Percentiles rank a stretch among this genome's conserved stretches.
phyloP scores from a whole-genome alignment of 1,140 invertebrate genomes.

The Campoletis sonorensis region DNA sequence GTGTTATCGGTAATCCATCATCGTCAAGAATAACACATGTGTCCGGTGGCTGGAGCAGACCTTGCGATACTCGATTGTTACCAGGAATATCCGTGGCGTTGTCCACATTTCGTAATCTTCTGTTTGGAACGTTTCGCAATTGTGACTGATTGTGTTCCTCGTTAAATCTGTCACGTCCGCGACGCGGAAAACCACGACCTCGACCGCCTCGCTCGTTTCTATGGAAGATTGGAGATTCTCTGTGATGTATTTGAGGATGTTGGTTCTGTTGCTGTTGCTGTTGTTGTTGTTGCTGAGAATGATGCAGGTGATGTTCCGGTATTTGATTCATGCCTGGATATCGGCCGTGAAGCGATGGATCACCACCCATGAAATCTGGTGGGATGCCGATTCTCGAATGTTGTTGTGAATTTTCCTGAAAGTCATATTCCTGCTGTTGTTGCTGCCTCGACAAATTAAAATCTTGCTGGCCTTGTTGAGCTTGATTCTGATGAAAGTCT shows the following conservation, averaged over 20 bases:
- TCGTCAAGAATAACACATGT: slow-evolving; percentile 64
- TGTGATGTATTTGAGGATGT: slow-evolving; percentile 50
- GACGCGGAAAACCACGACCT: slow-evolving; percentile 62
- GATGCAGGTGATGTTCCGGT: slow-evolving; percentile 56
- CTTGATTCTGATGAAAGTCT: slow-evolving; percentile 58
- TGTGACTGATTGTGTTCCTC: slow-evolving; percentile 65
- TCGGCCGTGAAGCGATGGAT: slow-evolving; percentile 59
- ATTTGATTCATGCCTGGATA: slow-evolving; percentile 53
- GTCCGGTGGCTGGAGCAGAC: slow-evolving; percentile 59
- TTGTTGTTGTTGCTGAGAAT: slow-evolving; percentile 40
- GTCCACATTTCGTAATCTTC: slow-evolving; percentile 17
- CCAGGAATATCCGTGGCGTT: slow-evolving; percentile 16
- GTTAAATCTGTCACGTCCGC: slow-evolving; percentile 62
- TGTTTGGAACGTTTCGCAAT: slow-evolving; percentile 56
- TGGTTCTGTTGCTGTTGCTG: slow-evolving; percentile 37
- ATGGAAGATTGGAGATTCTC: slow-evolving; percentile 63
- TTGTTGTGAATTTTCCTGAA: slow-evolving; percentile 64
- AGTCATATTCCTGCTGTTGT: slow-evolving; percentile 65
- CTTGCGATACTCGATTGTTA: slow-evolving; percentile 51
- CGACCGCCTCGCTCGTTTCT: slow-evolving; percentile 64
- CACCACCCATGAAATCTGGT: slow-evolving; percentile 63
- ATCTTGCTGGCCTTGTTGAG: slow-evolving; percentile 55
- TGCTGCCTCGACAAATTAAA: slow-evolving; percentile 54
- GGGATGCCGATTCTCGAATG: slow-evolving; percentile 51
- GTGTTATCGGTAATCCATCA: slow-evolving; percentile 60